These are phyloP conservation scores for Osmoderma eremita DNA, from an alignment of 2,888 invertebrate species.

Conservation along the genomic window DNA sequence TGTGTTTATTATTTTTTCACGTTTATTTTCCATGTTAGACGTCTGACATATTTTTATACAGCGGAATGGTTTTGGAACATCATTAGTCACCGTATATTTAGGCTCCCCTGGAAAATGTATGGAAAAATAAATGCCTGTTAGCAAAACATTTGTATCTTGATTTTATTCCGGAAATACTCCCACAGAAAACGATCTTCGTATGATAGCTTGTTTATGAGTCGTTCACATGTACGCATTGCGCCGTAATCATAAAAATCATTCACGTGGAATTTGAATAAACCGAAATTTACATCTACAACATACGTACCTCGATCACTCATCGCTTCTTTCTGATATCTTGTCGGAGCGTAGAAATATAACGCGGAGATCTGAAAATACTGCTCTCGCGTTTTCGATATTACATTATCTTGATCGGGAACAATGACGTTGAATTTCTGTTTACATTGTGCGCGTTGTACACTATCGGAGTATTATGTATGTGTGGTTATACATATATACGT, in stretches of 20 bases:
- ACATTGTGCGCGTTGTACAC: neutral
- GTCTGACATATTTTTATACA: too few relatives aligned
- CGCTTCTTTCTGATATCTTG: neutral
- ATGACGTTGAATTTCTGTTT: constrained; percentile 20
- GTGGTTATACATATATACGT: too few relatives aligned
- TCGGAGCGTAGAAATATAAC: constrained; percentile 1
- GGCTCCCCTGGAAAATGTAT: too few relatives aligned
- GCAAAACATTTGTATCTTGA: too few relatives aligned
- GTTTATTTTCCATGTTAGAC: too few relatives aligned
- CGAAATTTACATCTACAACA: constrained; percentile 44
- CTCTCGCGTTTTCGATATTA: constrained; percentile 14
- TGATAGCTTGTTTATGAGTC: neutral
- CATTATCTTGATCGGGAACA: constrained; percentile 28
- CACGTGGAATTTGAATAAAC: constrained; percentile 50
- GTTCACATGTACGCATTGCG: constrained; percentile 4
- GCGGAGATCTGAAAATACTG: neutral
- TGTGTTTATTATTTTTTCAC: too few relatives aligned
- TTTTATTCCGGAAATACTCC: neutral
- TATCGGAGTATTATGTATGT: neutral
- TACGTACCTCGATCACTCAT: neutral
- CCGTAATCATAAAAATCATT: constrained; percentile 46
- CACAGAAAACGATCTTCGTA: neutral
- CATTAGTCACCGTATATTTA: too few relatives aligned
- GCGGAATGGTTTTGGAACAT: too few relatives aligned
- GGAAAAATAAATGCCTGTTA: neutral